Evolutionary conservation across 2,888 invertebrate species (phyloP).

Genomic region (Xanthorhoe designata): DNA sequence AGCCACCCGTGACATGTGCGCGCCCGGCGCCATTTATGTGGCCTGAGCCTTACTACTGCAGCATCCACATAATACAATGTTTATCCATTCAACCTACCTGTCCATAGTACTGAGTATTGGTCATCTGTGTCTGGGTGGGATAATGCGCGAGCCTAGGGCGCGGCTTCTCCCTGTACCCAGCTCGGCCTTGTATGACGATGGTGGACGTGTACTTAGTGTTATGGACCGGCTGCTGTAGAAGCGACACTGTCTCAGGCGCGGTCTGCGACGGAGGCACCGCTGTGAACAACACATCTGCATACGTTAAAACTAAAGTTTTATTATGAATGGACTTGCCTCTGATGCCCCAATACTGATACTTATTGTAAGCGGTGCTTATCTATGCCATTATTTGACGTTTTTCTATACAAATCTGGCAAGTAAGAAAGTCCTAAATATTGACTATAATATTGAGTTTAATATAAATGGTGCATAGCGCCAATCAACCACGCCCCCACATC

Average conservation of each 20-base stretch:
- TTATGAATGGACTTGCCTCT: too few relatives aligned
- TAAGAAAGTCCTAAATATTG: not conserved
- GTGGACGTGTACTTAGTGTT: slow-evolving; percentile 71
- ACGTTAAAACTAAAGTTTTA: slow-evolving; percentile 20
- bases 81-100: slow-evolving; percentile 30
- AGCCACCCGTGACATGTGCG: too few relatives aligned
- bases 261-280: slow-evolving; percentile 79
- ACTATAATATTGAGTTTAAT: not conserved
- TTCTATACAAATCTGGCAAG: too few relatives aligned
- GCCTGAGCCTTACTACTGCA: too few relatives aligned
- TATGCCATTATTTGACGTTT: too few relatives aligned
- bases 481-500: slow-evolving; percentile 11
- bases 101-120: slow-evolving; percentile 60
- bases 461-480: not conserved
- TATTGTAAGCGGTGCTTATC: too few relatives aligned
- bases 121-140: slow-evolving; percentile 42
- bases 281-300: slow-evolving; percentile 39
- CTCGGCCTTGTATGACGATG: slow-evolving; percentile 69
- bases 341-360: too few relatives aligned
- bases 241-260: slow-evolving; percentile 80
- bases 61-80: too few relatives aligned
- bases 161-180: slow-evolving; percentile 70
- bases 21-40: too few relatives aligned
- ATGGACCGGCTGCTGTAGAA: slow-evolving; percentile 76
- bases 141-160: slow-evolving; percentile 66